Evolutionary conservation across 1,140 invertebrate species (phyloP).

Genomic region (Elymnias hypermnestra): DNA sequence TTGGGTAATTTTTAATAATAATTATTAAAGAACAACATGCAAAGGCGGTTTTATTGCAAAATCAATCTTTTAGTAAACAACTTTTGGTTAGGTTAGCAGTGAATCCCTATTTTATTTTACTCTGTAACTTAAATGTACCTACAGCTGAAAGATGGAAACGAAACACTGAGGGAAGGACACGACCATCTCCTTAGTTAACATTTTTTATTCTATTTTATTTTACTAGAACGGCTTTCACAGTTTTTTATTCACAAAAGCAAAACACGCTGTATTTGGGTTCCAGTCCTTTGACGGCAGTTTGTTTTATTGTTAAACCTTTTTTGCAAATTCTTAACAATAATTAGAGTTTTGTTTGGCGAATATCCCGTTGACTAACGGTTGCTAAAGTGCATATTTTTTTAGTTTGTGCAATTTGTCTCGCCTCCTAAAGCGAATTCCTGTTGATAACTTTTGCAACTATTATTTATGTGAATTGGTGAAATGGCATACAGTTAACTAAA

Average conservation of each 20-base stretch:
- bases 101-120: constrained; percentile 20
- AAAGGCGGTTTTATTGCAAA: too few species aligned
- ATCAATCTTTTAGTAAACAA: too few species aligned
- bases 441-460: constrained; percentile 8
- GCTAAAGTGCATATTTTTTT: constrained; percentile 1
- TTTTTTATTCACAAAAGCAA: constrained; percentile 40
- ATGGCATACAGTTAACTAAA: constrained; percentile 4
- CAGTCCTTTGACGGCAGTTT: constrained; percentile 6
- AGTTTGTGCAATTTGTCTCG: background rate
- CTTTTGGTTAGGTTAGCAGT: background rate
- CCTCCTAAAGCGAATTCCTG: constrained; percentile 1
- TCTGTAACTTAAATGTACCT: constrained; percentile 37
- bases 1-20: too few species aligned
- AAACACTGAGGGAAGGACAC: constrained; percentile 45
- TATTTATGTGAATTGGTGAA: constrained; percentile 10
- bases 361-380: constrained; percentile 13
- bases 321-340: constrained; percentile 7
- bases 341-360: constrained; percentile 12
- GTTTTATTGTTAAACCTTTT: constrained; percentile 6
- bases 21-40: too few species aligned
- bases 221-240: constrained; percentile 46
- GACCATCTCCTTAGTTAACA: constrained; percentile 54
- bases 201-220: constrained; percentile 56
- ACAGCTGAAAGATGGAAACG: constrained; percentile 48
- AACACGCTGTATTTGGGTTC: constrained; percentile 19